Base-by-base conservation (phyloP, 2,113 vertebrate species). In the Carassius auratus region DNA sequence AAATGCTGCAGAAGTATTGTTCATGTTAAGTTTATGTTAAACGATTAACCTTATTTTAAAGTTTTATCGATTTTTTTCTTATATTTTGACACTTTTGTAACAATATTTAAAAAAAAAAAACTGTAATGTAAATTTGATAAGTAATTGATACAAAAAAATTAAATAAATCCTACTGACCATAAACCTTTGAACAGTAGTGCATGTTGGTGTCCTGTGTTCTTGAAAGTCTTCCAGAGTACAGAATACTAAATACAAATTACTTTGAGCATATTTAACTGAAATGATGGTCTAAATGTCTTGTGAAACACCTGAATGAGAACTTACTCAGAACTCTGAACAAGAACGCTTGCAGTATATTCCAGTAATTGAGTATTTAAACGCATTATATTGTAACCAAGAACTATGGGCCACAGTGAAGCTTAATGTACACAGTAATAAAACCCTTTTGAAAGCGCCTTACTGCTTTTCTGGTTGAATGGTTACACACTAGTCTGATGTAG, bases 311-410 rank as follows among this genome's bases (percentile, higher is more conserved):
- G 81, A 52, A 52, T 52, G 50, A 15, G 50, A 52, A 76, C 77
- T 85, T 69, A 76, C 57, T 83, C 75, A 81, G 83, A 50, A 85
- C 74, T 81, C 76, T 78, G 73, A 55, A 81, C 84, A 68, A 84
- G 71, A 84, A 73, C 61, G 3, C 42, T 33, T 38, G 59, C 17
- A 8, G 52, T 15, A 19, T 81, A 38, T 21, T 85, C 81, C 55
- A 52, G 19, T 74, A 42, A 33, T 74, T 69, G 42, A 5, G 21
- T 66, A 88, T 78, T 77, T 74, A 83, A 87, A 85, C 36, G 10
- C 77, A 66, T 42, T 15, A 33, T 38, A n/a, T 62, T 66, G 48
- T 81, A 83, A 73, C 36, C 50, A 55, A 66, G 55, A 55, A 75
- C 30, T 68, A 42, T 26, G 77, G 78, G 33, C 61, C 66, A 48